Evolutionary conservation across 2,113 vertebrate genomes (phyloP).

Genomic region (Enhydra lutris): DNA sequence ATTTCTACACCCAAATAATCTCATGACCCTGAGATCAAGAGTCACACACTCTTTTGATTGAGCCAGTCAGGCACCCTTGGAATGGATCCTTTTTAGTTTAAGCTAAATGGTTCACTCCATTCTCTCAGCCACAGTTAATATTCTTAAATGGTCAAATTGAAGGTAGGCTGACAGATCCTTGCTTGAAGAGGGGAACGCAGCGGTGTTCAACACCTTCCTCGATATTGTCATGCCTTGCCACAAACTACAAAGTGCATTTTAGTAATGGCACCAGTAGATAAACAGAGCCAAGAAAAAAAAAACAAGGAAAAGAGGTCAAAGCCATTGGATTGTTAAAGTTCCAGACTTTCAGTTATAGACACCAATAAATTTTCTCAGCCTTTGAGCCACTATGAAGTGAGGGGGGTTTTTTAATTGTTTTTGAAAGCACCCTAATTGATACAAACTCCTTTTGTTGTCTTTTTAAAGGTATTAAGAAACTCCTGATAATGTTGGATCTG

Average conservation of each 20-base stretch:
- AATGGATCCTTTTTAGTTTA: neutral
- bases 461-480: conserved; percentile 11
- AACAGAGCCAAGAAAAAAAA: neutral
- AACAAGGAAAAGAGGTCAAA: neutral
- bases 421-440: neutral
- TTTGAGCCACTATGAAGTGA: conserved; percentile 40
- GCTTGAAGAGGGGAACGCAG: neutral
- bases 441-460: neutral
- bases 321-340: neutral
- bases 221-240: neutral
- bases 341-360: neutral
- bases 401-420: neutral
- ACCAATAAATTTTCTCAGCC: neutral
- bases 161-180: neutral
- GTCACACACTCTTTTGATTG: neutral
- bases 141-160: neutral
- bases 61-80: neutral
- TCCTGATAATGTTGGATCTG: neutral
- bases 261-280: neutral
- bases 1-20: neutral
- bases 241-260: neutral
- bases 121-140: neutral
- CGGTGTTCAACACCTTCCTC: neutral
- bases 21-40: neutral
- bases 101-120: neutral